Evolutionary conservation across 2,797 vertebrate species (phyloP).

Genomic region (Intellagama lesueurii): DNA sequence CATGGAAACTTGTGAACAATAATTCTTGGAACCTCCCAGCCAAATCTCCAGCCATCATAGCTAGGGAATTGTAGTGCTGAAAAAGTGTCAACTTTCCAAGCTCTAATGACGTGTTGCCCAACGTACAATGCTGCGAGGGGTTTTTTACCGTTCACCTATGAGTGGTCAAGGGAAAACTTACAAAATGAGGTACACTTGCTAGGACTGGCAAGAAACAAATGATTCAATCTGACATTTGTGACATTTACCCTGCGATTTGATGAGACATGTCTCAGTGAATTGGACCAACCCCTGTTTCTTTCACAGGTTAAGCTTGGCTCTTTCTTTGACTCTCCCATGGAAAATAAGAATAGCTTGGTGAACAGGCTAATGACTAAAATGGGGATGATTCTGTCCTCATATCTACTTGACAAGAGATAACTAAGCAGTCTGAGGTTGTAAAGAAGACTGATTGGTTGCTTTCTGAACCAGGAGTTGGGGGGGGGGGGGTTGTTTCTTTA

Average conservation of each 20-base stretch:
- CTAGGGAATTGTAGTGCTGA: too few species aligned
- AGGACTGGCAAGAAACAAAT: neutral
- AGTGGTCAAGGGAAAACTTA: neutral
- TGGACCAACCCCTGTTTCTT: neutral
- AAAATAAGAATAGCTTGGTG: neutral
- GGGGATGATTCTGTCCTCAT: neutral
- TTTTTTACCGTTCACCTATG: neutral
- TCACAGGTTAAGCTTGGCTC: too few species aligned
- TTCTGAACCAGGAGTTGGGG: neutral
- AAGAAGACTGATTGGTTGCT: neutral
- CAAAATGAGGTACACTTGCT: neutral
- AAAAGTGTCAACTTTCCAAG: too few species aligned
- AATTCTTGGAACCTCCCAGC: too few species aligned
- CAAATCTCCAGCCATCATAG: neutral
- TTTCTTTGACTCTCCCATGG: neutral
- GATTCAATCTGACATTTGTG: neutral
- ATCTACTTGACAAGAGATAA: neutral
- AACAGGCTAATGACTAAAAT: neutral
- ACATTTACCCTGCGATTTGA: neutral
- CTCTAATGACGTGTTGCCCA: too few species aligned
- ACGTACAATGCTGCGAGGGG: too few species aligned
- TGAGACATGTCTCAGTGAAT: neutral
- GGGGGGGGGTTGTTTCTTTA: neutral
- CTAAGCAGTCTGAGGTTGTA: neutral
- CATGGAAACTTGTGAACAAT: too few species aligned